A percentile compares a stretch with the other conserved stretches of the same genome.
Evolutionary conservation across 2,113 vertebrate species (phyloP).

Genomic region (Plecturocebus donacophilus): DNA sequence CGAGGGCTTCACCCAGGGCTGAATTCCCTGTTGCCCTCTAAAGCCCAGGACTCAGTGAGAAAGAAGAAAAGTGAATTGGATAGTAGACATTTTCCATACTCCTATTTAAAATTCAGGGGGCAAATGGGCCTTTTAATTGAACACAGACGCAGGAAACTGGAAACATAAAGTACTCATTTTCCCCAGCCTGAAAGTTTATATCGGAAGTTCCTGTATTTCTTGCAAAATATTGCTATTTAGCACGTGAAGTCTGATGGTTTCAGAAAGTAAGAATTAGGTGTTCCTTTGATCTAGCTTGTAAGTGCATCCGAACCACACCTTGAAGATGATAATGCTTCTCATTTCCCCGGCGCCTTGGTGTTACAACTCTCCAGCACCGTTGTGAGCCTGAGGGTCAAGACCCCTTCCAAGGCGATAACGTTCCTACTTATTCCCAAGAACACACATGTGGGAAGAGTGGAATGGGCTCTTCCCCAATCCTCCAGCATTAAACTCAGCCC

Average conservation of each 20-base stretch:
- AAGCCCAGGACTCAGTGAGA: slow-evolving; percentile 62
- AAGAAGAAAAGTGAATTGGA: slow-evolving; percentile 64
- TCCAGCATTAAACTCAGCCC: neutral
- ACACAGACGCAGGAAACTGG: slow-evolving; percentile 39
- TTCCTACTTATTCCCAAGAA: neutral
- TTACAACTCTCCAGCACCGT: neutral
- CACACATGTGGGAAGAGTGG: neutral
- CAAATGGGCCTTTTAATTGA: slow-evolving; percentile 39
- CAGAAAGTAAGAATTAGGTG: slow-evolving; percentile 46
- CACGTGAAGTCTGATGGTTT: slow-evolving; percentile 35
- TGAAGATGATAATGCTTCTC: neutral
- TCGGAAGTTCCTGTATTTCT: slow-evolving; percentile 40
- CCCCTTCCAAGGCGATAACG: neutral
- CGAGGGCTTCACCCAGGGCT: neutral
- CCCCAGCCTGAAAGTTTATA: neutral
- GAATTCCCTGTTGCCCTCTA: slow-evolving; percentile 20
- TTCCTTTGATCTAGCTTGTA: neutral
- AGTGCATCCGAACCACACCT: slow-evolving; percentile 55
- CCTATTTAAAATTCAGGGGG: slow-evolving; percentile 63
- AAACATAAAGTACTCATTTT: slow-evolving; percentile 43
- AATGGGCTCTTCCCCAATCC: neutral
- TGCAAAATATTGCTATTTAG: slow-evolving; percentile 42
- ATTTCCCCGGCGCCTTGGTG: neutral
- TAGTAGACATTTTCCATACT: slow-evolving; percentile 41
- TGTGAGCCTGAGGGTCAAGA: neutral